phyloP scores from a whole-genome alignment of 2,797 vertebrate genomes.

The Anisognathus igniventris region DNA sequence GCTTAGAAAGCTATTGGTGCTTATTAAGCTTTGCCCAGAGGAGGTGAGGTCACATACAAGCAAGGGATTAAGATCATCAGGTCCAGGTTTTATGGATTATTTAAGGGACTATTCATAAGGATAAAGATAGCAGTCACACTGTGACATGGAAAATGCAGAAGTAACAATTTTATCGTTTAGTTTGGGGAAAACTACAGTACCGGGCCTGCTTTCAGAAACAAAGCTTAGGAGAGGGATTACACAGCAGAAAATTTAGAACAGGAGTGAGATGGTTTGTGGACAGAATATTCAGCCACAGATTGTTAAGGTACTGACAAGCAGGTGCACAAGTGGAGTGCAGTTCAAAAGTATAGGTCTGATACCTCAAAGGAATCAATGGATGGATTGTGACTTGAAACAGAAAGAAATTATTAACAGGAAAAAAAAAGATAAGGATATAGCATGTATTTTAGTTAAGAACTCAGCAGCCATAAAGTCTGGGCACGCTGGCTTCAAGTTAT shows the following conservation, averaged over 20 bases:
- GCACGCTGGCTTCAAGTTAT: background rate
- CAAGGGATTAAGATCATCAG: background rate
- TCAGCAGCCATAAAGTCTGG: background rate
- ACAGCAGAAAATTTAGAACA: background rate
- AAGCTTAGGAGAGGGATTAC: background rate
- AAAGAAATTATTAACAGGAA: background rate
- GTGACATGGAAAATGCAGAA: background rate
- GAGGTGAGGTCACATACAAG: background rate
- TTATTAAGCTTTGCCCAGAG: slow-evolving; percentile 21
- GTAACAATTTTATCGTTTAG: background rate
- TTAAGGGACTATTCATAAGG: background rate
- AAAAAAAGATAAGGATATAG: background rate
- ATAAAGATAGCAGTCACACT: background rate
- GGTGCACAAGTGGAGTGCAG: background rate
- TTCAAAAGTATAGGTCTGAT: background rate
- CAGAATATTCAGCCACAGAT: background rate
- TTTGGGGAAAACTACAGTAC: background rate
- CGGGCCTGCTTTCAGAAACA: background rate
- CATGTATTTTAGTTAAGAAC: background rate
- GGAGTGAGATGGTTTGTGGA: background rate
- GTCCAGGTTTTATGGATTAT: background rate
- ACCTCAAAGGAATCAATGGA: background rate
- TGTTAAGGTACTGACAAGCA: background rate
- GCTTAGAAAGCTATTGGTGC: background rate
- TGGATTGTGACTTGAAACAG: background rate